Evolutionary conservation across 2,113 vertebrate genomes (phyloP), one percentile per base, ranked within the genome.

Genomic region (Gadus chalcogrammus): DNA sequence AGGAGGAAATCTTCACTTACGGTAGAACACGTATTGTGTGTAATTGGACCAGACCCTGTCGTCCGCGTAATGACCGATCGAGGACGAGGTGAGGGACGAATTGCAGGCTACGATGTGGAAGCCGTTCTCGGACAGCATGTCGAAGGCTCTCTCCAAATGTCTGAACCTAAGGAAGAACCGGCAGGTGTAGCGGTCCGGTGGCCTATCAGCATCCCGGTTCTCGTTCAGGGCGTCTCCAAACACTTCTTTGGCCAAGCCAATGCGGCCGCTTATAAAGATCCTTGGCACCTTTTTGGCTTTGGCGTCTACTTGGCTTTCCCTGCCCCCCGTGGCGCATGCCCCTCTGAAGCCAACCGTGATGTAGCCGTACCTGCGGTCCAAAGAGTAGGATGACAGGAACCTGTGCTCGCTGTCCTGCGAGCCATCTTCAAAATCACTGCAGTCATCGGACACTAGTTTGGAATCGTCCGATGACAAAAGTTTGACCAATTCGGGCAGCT

Each of bases 11-110:
- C 63, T 81, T 59, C 89, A 99, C 97, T 99, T 94, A 99, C 97
- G 96, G 92, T 98, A 99, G 90, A 99, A 99, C 94, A 99, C 95
- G 5, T 99, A 99, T 90, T 99, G 97, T 1, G 97, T 95, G 89
- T 95, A 96, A 90, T 95, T 99, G 90, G 95, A 97, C 97, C 97
- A 99, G 88, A 96, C 89, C 89, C 93, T 96, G 92, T 98, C 96
- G 4, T 98, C 96, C 18, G 93, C 93, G 70, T 97, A 96, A 71
- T 94, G 94, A 82, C 91, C 94, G 85, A 93, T 69, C 42, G 95
- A 92, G 72, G 96, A 94, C 63, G 95, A 93, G 1, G 94, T 96
- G 88, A 98, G 93, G 0, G 96, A 95, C 65, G 97, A 96, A 79
- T 97, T 98, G 85, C 96, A 98, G 90, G 97, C 97, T 74, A 97